Percentiles rank a stretch among this genome's conserved stretches.
Conservation (phyloP, 2,888 invertebrate species). For the Agrypnus murinus region DNA sequence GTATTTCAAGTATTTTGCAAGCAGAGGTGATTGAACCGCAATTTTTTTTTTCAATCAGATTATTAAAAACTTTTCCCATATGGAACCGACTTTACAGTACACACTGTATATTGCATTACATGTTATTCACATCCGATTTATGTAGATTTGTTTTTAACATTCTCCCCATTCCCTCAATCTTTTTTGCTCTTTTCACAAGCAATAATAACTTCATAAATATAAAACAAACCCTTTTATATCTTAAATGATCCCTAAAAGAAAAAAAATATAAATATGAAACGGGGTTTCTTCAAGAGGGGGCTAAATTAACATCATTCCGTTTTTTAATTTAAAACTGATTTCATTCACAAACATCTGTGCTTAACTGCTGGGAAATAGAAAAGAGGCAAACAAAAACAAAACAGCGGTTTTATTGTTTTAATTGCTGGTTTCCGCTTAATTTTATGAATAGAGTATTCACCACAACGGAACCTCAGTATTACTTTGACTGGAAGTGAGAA, state of each 20-base stretch:
- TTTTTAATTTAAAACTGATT: constrained; percentile 39
- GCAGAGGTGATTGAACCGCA: no score
- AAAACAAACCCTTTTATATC: background rate
- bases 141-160: constrained; percentile 21
- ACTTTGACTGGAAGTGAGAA: constrained; percentile 22
- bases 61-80: no score
- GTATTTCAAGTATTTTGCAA: no score
- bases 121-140: no score
- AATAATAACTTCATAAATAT: constrained; percentile 3
- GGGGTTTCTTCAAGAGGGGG: no score
- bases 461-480: constrained; percentile 21
- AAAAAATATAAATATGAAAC: background rate
- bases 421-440: constrained; percentile 39
- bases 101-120: no score
- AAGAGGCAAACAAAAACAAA: constrained; percentile 37
- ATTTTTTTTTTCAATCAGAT: no score
- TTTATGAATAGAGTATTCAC: constrained; percentile 15
- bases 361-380: constrained; percentile 39
- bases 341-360: constrained; percentile 37
- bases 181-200: constrained; percentile 1
- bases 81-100: no score
- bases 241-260: no score
- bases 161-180: background rate
- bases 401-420: constrained; percentile 39
- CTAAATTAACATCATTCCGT: constrained; percentile 31